Evolutionary conservation across 2,113 vertebrate genomes (phyloP).

Genomic region (Pollachius pollachius): DNA sequence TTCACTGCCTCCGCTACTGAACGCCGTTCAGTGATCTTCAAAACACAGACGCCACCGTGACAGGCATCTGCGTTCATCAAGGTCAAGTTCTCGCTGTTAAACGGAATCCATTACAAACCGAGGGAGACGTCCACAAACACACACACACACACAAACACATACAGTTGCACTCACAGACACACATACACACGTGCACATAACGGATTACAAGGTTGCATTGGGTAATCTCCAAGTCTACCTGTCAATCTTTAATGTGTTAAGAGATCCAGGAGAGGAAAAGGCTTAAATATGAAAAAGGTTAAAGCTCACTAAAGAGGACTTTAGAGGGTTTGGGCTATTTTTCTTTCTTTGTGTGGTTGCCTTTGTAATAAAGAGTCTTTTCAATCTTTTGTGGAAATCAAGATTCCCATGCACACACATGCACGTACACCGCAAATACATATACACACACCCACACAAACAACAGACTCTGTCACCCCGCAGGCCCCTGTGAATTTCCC

Average conservation of each 20-base stretch:
- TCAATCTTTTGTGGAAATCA: no score
- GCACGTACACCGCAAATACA: not conserved
- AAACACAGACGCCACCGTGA: not conserved
- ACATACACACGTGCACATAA: not conserved
- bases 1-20: not conserved
- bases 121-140: not conserved
- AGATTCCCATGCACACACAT: not conserved
- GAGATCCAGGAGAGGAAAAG: no score
- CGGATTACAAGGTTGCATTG: no score
- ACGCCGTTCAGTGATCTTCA: no score
- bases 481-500: no score
- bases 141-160: not conserved
- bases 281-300: no score
- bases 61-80: not conserved
- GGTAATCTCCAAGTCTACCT: no score
- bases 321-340: no score
- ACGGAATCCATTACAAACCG: not conserved
- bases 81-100: not conserved
- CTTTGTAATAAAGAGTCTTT: no score
- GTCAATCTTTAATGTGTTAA: no score
- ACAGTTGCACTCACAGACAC: not conserved
- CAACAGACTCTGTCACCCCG: conserved; percentile 4
- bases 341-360: no score
- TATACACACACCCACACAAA: not conserved
- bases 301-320: no score